Conservation (phyloP, 1,140 invertebrate species). For the Armadillidium nasatum region DNA sequence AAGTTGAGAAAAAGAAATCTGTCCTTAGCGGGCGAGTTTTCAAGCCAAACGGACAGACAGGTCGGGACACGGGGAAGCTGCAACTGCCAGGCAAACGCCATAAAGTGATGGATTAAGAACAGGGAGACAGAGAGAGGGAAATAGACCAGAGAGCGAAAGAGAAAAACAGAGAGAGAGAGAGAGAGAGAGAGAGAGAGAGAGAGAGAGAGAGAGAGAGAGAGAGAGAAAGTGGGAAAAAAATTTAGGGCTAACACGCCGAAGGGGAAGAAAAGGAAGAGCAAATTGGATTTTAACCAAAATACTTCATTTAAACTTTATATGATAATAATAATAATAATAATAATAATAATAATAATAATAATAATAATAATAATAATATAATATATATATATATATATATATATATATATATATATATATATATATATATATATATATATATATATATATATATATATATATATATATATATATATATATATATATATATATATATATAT, state of each 20-base stretch:
- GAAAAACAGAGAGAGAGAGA: not conserved
- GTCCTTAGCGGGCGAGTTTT: not conserved
- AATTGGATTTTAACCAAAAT: slow-evolving; percentile 6
- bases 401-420: not conserved
- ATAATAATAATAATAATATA: not conserved
- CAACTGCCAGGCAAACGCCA: slow-evolving; percentile 10
- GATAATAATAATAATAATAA: not conserved
- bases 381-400: not conserved
- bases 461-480: no score
- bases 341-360: not conserved
- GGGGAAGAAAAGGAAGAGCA: not conserved
- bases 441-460: slow-evolving; percentile 15
- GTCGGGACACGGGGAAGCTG: slow-evolving; percentile 7
- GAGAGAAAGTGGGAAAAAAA: not conserved
- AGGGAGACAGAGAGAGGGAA: not conserved
- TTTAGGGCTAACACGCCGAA: not conserved
- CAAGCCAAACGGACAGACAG: not conserved
- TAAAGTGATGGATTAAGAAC: not conserved
- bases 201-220: not conserved
- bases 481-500: no score
- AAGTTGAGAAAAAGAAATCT: not conserved
- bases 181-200: not conserved
- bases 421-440: slow-evolving; percentile 15
- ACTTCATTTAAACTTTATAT: not conserved
- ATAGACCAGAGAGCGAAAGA: not conserved